Conservation (phyloP, 2,797 vertebrate genomes). For the Anguilla marmorata region DNA sequence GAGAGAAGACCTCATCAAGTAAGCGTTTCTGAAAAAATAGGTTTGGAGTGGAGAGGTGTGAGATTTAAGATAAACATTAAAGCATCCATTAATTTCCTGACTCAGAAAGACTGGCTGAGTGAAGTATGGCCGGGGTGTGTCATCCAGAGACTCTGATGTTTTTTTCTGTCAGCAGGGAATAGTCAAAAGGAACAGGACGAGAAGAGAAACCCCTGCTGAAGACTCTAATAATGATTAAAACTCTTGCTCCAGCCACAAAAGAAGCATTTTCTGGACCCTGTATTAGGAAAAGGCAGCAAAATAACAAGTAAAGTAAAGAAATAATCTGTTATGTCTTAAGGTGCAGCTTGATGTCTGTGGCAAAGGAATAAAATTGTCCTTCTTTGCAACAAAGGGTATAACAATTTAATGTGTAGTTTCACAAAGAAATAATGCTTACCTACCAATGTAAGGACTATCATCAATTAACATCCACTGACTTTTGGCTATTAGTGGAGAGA, state of each 20-base stretch:
- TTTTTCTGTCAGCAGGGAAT: not conserved
- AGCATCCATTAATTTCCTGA: not conserved
- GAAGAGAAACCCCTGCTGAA: not conserved
- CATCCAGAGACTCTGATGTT: not conserved
- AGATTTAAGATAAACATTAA: not conserved
- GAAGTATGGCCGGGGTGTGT: not conserved
- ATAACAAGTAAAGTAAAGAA: not conserved
- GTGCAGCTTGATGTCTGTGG: not conserved
- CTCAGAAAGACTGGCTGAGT: not conserved
- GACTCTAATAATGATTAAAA: not conserved
- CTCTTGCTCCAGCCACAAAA: slow-evolving; percentile 9
- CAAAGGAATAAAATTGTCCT: not conserved
- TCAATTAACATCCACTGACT: not conserved
- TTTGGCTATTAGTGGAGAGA: not conserved
- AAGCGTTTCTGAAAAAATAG: not conserved
- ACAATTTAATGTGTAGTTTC: not conserved
- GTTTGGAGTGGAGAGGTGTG: not conserved
- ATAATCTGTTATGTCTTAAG: not conserved
- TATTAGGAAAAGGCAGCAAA: not conserved
- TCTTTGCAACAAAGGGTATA: too few species aligned
- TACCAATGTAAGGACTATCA: not conserved
- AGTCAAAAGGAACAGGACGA: not conserved
- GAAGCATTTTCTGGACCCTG: not conserved
- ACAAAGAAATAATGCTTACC: not conserved
- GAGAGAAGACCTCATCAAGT: not conserved